Base-by-base conservation (phyloP, 1,140 invertebrate species). In the Diorhabda sublineata region DNA sequence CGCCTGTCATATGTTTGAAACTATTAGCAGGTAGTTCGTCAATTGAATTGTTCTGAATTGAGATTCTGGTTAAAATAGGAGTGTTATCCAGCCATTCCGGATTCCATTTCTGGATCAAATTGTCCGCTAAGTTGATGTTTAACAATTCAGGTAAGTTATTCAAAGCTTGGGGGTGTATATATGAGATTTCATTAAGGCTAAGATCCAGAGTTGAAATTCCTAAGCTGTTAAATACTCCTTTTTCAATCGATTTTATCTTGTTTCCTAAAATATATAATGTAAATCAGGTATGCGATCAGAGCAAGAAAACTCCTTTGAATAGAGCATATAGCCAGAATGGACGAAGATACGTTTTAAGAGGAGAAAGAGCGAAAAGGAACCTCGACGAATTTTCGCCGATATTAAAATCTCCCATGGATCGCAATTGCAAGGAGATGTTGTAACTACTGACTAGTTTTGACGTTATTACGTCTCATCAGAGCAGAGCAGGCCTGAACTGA, bases 201-300 rank as follows among this genome's bases (percentile, higher is more conserved):
- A 75, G 52, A 66, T 74, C 72, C 43, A 74, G 58, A 3, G 59
- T 71, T 47, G 68, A 70, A 5, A 72, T 11, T 52, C 42, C 59
- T 4, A 75, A 61, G 57, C 71, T 63, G 61, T 74, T 72, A 52
- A 74, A 75, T 9, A 75, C 68, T 4, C 71, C 74, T 8, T 45
- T 47, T 42, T 58, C 6, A 43, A 75, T 71, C 58, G 65, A 59
- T 52, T 70, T 58, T 9, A 75, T 11, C 7, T 63, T 26, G 61
- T 76, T 76, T 7, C 60, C 65, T 67, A 42, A 42, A 60, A 61
- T 43, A 52, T 8, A 52, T 8, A 61, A 26, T 26, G 26, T 26
- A 26, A 58, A 58, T 58, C 26, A 58, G 3, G 3, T 4, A 56
- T 56, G n/a, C 52, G 6, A 56, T 1, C 52, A 56, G 52, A 26